Conservation (phyloP, 1,140 invertebrate species). For the Augochlora pura region DNA sequence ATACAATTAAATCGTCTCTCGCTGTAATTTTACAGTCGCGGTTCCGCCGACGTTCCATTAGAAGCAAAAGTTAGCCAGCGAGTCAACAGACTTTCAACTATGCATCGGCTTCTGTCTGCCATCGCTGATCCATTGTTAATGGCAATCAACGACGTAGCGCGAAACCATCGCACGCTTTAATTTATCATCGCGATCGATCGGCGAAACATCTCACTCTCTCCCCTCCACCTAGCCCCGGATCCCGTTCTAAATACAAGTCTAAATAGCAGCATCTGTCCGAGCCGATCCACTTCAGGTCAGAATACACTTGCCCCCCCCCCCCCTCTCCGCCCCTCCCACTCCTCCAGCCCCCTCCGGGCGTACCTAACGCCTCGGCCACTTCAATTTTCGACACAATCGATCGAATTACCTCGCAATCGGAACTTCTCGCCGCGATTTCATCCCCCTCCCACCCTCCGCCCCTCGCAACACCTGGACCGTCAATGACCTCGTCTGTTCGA, state of each 20-base stretch:
- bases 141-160: no score
- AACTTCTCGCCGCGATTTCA: neutral
- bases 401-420: neutral
- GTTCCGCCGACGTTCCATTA: neutral
- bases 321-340: neutral
- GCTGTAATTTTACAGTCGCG: neutral
- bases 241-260: neutral
- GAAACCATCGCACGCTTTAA: neutral
- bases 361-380: neutral
- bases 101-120: no score
- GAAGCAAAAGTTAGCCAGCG: neutral
- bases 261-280: neutral
- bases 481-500: neutral
- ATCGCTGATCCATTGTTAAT: no score
- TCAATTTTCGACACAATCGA: slow-evolving; percentile 1
- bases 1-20: neutral
- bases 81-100: neutral
- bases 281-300: neutral
- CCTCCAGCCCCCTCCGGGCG: neutral
- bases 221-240: no score
- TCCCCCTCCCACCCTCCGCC: no score
- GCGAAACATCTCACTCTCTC: neutral
- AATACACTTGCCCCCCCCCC: neutral
- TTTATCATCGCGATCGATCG: neutral
- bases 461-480: slow-evolving; percentile 5